Evolutionary conservation across 2,113 vertebrate species (phyloP).

Genomic region (Hiodon tergisus): DNA sequence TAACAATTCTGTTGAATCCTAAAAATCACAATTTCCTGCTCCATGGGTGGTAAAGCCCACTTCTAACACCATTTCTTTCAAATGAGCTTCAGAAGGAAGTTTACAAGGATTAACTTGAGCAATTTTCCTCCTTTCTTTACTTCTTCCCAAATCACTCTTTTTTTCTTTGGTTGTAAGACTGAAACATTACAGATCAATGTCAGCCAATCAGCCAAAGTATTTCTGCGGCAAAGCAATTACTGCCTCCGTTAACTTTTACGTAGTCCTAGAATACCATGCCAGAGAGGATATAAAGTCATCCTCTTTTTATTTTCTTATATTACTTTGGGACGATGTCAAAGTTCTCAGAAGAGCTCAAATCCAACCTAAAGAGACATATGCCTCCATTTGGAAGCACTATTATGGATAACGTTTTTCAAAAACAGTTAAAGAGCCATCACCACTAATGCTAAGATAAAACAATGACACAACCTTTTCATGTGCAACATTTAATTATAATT

Average conservation of each 20-base stretch:
- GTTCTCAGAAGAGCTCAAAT: conserved; percentile 1
- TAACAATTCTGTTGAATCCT: conserved; percentile 12
- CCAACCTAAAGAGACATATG: conserved; percentile 13
- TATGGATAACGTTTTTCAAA: background rate
- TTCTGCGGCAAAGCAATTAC: background rate
- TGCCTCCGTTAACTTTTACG: conserved; percentile 12
- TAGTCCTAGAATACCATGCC: conserved; percentile 2
- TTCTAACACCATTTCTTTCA: conserved; percentile 33
- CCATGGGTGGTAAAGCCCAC: conserved; percentile 24
- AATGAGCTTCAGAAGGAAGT: conserved; percentile 31
- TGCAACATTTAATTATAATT: too few species aligned
- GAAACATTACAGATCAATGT: conserved; percentile 23
- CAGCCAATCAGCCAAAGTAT: conserved; percentile 10
- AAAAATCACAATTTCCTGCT: conserved; percentile 32
- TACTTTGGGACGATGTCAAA: conserved; percentile 13
- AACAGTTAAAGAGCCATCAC: background rate
- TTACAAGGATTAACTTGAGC: conserved; percentile 20
- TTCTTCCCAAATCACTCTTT: background rate
- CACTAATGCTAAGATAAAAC: background rate
- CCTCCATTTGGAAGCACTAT: conserved; percentile 3
- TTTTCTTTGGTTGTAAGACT: background rate
- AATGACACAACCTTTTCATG: too few species aligned
- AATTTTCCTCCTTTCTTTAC: background rate
- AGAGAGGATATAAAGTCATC: background rate
- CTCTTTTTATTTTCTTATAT: background rate